Evolutionary conservation across 2,113 vertebrate genomes (phyloP).

Genomic region (Montifringilla adamsi): DNA sequence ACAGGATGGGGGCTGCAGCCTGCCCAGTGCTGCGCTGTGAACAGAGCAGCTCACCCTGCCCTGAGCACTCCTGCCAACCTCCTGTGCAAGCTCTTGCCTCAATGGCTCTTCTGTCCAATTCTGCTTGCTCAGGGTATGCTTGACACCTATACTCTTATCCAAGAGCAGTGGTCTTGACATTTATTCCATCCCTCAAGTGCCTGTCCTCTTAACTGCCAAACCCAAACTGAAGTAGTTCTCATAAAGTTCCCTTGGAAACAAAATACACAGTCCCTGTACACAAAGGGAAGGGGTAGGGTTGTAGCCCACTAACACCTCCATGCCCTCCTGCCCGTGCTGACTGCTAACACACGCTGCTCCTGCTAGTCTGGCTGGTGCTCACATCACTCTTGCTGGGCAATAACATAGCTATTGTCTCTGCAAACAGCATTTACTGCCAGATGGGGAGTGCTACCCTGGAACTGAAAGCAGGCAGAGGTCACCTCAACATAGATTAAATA

Average conservation of each 20-base stretch:
- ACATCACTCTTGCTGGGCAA: accelerated
- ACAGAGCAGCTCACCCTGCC: neutral
- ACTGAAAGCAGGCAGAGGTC: neutral
- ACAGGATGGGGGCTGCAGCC: neutral
- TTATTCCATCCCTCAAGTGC: slow-evolving; percentile 27
- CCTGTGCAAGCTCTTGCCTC: neutral
- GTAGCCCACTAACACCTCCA: neutral
- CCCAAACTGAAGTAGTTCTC: slow-evolving; percentile 38
- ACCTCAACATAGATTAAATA: neutral
- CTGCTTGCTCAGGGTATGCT: neutral
- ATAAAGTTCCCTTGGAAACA: slow-evolving; percentile 56
- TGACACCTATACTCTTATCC: neutral
- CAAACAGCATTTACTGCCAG: neutral
- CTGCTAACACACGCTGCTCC: neutral
- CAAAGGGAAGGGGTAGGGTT: neutral
- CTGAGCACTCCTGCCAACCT: neutral
- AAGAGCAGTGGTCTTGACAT: slow-evolving; percentile 40
- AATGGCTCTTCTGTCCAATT: neutral
- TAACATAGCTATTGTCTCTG: neutral
- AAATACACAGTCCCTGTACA: neutral
- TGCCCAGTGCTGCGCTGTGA: neutral
- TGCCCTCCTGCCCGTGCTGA: neutral
- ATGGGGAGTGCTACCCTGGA: neutral
- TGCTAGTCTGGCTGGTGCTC: neutral
- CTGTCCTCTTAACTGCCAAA: slow-evolving; percentile 38